Conservation (phyloP, 2,113 vertebrate genomes). For the Sylvia atricapilla region DNA sequence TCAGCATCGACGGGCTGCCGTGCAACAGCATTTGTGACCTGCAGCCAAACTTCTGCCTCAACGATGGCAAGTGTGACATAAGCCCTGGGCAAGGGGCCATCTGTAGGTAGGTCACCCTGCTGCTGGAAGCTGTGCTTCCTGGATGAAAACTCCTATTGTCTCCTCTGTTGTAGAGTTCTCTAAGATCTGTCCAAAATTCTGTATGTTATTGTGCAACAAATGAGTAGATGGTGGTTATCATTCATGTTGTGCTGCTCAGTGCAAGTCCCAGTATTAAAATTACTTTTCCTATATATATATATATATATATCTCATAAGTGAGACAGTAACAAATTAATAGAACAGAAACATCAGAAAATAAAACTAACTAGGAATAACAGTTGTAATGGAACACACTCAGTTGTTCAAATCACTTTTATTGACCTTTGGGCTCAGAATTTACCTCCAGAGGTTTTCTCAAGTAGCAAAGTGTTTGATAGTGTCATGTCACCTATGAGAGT, state of each 20-base stretch:
- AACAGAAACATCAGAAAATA: neutral
- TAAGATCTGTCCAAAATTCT: neutral
- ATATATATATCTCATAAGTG: neutral
- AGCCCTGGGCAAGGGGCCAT: slow-evolving; percentile 90
- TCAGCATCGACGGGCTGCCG: slow-evolving; percentile 86
- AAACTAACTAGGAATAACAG: neutral
- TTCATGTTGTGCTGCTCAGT: neutral
- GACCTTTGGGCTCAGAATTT: neutral
- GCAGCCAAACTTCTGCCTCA: slow-evolving; percentile 87
- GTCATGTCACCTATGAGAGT: neutral
- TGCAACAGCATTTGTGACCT: slow-evolving; percentile 92
- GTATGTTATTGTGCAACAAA: neutral
- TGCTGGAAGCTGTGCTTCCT: neutral
- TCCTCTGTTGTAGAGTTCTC: neutral
- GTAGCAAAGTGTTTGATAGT: neutral
- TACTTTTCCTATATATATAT: neutral
- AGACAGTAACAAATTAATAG: neutral
- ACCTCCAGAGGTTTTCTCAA: neutral
- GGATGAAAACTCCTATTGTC: neutral
- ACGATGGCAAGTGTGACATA: slow-evolving; percentile 93
- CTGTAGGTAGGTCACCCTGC: slow-evolving; percentile 81
- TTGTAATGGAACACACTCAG: neutral
- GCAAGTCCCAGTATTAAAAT: neutral
- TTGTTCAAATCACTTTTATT: neutral
- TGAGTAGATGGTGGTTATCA: neutral